Evolutionary conservation across 2,888 invertebrate species (phyloP).

Genomic region (Hyppa rectilinea): DNA sequence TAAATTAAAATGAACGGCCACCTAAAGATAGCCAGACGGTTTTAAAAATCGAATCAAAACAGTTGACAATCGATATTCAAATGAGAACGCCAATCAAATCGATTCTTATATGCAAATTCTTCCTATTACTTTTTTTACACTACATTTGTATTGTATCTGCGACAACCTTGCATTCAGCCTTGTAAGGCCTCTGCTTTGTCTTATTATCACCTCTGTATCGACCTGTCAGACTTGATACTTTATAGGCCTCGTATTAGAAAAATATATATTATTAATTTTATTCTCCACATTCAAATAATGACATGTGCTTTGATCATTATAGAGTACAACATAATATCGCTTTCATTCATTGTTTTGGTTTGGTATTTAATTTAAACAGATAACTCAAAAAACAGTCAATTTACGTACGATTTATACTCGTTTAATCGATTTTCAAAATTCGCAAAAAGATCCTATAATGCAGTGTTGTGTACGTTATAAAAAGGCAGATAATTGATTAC

Average conservation of each 20-base stretch:
- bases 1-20: background rate
- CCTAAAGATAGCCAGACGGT: background rate
- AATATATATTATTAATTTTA: background rate
- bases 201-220: slow-evolving; percentile 75
- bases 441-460: background rate
- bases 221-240: slow-evolving; percentile 78
- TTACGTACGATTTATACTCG: background rate
- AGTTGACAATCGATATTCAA: slow-evolving; percentile 42
- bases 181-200: slow-evolving; percentile 86
- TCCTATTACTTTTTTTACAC: slow-evolving; percentile 67
- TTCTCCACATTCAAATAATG: background rate
- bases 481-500: slow-evolving; percentile 3
- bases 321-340: background rate
- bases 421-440: background rate
- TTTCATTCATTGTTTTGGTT: background rate
- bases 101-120: slow-evolving; percentile 51
- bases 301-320: background rate
- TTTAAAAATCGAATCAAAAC: slow-evolving; percentile 7
- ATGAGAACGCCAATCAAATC: slow-evolving; percentile 43
- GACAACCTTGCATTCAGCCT: slow-evolving; percentile 83
- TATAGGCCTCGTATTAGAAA: slow-evolving; percentile 5
- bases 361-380: background rate
- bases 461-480: background rate
- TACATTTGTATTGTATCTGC: slow-evolving; percentile 68
- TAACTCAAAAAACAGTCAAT: too few relatives aligned